Conservation (phyloP, 2,797 vertebrate genomes). For the Platyrinchus mystaceus region DNA sequence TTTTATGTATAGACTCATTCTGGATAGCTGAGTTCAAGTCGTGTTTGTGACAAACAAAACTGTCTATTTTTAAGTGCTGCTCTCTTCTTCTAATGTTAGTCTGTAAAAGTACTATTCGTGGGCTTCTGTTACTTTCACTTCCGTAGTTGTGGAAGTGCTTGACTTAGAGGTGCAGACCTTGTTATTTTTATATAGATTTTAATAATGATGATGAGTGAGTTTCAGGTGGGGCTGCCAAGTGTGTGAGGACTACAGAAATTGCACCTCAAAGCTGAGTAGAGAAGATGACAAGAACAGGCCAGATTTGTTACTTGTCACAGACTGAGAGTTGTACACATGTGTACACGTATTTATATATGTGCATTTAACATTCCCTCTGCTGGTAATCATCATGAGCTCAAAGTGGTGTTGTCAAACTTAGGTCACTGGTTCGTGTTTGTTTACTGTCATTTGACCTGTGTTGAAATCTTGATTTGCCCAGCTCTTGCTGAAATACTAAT, state of each 20-base stretch:
- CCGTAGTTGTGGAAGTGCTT: background rate
- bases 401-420: background rate
- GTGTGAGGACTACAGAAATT: background rate
- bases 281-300: background rate
- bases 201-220: background rate
- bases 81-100: background rate
- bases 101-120: background rate
- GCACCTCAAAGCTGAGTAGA: background rate
- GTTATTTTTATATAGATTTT: background rate
- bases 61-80: background rate
- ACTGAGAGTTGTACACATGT: background rate
- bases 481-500: background rate
- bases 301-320: background rate
- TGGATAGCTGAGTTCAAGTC: background rate
- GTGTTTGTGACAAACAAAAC: background rate
- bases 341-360: background rate
- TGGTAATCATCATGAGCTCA: background rate
- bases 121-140: constrained; percentile 25
- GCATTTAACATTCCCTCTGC: background rate
- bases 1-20: background rate
- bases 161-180: background rate
- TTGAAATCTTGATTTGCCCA: constrained; percentile 12
- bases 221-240: background rate
- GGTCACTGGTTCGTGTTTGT: constrained; percentile 13
- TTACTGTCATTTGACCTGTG: constrained; percentile 18